phyloP scores from a whole-genome alignment of 2,888 invertebrate genomes.

The Omphaloscelis lunosa region DNA sequence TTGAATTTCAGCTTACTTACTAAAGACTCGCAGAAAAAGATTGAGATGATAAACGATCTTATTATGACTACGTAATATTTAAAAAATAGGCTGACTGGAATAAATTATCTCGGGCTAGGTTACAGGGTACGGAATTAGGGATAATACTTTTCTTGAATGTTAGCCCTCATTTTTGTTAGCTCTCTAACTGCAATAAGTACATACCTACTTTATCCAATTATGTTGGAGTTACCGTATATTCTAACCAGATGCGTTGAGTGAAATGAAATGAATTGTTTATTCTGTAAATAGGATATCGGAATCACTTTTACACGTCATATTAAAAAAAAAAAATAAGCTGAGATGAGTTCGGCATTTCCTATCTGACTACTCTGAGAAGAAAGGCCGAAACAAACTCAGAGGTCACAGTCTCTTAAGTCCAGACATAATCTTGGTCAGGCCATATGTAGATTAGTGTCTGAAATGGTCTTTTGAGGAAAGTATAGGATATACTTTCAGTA shows the following conservation, averaged over 20 bases:
- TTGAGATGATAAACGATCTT: constrained; percentile 37
- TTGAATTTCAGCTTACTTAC: constrained; percentile 1
- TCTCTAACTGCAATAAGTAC: background rate
- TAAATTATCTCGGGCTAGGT: constrained; percentile 22
- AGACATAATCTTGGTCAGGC: too few relatives aligned
- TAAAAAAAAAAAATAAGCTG: too few relatives aligned
- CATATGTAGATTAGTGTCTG: too few relatives aligned
- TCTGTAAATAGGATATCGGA: too few relatives aligned
- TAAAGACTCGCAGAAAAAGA: constrained; percentile 10
- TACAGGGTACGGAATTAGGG: background rate
- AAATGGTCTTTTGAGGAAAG: too few relatives aligned
- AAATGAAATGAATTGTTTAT: too few relatives aligned
- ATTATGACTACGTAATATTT: constrained; percentile 20
- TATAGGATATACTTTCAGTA: too few relatives aligned
- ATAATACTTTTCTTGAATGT: constrained; percentile 2
- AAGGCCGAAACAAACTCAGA: too few relatives aligned
- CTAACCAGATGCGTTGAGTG: background rate
- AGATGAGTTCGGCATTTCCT: too few relatives aligned
- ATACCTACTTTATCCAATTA: background rate
- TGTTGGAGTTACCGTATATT: background rate
- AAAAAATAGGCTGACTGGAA: constrained; percentile 37
- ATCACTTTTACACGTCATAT: too few relatives aligned
- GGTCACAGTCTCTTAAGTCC: too few relatives aligned
- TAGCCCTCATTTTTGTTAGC: constrained; percentile 2
- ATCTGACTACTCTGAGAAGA: too few relatives aligned